Conservation (phyloP, 1,140 invertebrate genomes). For the Arctopsyche grandis region DNA sequence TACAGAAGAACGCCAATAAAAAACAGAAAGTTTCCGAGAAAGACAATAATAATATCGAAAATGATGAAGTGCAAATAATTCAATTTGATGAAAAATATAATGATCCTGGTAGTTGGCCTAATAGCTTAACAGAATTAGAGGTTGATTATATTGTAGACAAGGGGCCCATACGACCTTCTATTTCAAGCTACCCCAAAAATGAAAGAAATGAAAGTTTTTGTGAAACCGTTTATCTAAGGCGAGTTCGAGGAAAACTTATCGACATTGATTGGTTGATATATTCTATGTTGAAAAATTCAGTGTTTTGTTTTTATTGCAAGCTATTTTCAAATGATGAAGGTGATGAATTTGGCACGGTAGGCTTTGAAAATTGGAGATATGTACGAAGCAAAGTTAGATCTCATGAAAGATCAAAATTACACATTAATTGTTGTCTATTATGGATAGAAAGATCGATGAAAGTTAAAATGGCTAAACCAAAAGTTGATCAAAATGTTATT, state of each 20-base stretch:
- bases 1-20: background rate
- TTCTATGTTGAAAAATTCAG: background rate
- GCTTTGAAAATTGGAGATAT: background rate
- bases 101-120: background rate
- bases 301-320: background rate
- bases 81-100: conserved; percentile 1
- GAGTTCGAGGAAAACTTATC: background rate
- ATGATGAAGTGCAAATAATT: background rate
- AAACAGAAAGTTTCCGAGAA: background rate
- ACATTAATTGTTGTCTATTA: background rate
- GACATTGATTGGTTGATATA: background rate
- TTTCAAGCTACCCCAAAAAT: background rate
- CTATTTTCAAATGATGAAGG: background rate
- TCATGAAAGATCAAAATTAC: background rate
- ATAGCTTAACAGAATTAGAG: background rate
- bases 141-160: background rate
- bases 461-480: background rate
- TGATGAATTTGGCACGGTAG: background rate
- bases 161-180: background rate
- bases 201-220: background rate
- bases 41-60: too few relatives aligned
- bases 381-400: background rate
- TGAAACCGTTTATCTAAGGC: background rate
- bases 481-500: conserved; percentile 1
- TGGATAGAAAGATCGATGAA: background rate